Percentiles rank a stretch among this genome's conserved stretches.
Conservation (phyloP, 2,113 vertebrate genomes). For the Petrocephalus microphthalmus region DNA sequence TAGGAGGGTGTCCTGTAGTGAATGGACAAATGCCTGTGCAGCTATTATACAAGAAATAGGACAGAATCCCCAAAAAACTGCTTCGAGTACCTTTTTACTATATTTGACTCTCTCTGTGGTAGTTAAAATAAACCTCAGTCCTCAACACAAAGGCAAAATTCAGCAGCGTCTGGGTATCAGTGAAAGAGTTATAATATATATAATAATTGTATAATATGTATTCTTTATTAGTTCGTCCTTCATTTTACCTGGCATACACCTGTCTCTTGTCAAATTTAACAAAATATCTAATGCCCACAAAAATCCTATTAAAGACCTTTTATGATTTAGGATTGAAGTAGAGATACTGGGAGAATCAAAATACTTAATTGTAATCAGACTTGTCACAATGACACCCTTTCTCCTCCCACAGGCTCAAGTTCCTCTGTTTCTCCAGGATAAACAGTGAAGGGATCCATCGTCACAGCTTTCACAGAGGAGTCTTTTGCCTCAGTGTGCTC, state of each 20-base stretch:
- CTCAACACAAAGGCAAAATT: background rate
- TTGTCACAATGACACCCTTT: slow-evolving; percentile 28
- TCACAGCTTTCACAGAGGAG: background rate
- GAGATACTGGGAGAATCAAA: background rate
- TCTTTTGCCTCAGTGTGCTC: slow-evolving; percentile 38
- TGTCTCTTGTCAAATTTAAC: background rate
- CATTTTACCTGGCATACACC: background rate
- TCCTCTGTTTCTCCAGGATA: slow-evolving; percentile 16
- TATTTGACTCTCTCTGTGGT: background rate
- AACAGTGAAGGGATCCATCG: slow-evolving; percentile 4
- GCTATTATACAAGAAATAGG: background rate
- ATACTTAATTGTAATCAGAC: background rate
- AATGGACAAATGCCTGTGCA: background rate
- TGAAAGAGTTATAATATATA: background rate
- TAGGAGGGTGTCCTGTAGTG: background rate
- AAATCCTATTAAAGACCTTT: background rate
- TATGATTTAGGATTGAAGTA: background rate
- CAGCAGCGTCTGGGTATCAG: background rate
- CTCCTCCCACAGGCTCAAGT: slow-evolving; percentile 37
- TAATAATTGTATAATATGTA: background rate
- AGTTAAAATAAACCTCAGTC: background rate
- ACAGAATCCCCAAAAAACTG: background rate
- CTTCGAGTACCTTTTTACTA: background rate
- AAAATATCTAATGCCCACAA: background rate
- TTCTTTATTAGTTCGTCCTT: background rate